Evolutionary conservation across 2,888 invertebrate species (phyloP).

Genomic region (Pecten maximus): DNA sequence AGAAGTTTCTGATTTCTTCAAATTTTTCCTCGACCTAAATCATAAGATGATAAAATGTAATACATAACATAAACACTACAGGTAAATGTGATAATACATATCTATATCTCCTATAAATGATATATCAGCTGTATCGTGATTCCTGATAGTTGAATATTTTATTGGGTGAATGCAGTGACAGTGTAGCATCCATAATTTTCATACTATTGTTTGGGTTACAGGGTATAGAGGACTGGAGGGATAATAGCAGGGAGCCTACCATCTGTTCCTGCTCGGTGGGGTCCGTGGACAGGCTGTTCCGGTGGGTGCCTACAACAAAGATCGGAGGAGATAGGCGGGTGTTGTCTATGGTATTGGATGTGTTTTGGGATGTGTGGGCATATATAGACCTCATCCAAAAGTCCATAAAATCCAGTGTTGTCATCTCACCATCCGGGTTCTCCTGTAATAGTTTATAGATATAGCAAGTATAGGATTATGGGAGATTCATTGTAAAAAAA

Average conservation of each 20-base stretch:
- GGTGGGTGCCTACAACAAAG: slow-evolving; percentile 82
- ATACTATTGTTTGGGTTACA: too few species aligned
- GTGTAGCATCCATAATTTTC: too few species aligned
- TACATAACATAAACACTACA: too few species aligned
- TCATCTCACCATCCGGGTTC: slow-evolving; percentile 60
- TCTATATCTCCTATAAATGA: neutral
- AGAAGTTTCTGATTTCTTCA: slow-evolving; percentile 75
- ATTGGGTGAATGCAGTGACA: too few species aligned
- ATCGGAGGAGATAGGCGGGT: slow-evolving; percentile 81
- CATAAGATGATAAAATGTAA: neutral
- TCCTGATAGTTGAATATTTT: too few species aligned
- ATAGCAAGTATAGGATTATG: too few species aligned
- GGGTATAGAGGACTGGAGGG: too few species aligned
- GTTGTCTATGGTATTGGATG: slow-evolving; percentile 67
- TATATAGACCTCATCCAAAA: slow-evolving; percentile 80
- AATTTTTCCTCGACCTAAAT: slow-evolving; percentile 80
- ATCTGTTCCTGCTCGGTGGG: slow-evolving; percentile 63
- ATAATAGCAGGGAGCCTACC: slow-evolving; percentile 51
- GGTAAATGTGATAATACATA: too few species aligned
- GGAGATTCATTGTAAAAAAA: too few species aligned
- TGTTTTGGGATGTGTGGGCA: slow-evolving; percentile 78
- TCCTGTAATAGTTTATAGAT: neutral
- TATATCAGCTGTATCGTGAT: too few species aligned
- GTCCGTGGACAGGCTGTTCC: slow-evolving; percentile 77
- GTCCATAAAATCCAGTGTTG: slow-evolving; percentile 78